Evolutionary conservation across 2,888 invertebrate genomes (phyloP), one percentile per base, ranked within the genome.

Genomic region (Galerucella nymphaeae): DNA sequence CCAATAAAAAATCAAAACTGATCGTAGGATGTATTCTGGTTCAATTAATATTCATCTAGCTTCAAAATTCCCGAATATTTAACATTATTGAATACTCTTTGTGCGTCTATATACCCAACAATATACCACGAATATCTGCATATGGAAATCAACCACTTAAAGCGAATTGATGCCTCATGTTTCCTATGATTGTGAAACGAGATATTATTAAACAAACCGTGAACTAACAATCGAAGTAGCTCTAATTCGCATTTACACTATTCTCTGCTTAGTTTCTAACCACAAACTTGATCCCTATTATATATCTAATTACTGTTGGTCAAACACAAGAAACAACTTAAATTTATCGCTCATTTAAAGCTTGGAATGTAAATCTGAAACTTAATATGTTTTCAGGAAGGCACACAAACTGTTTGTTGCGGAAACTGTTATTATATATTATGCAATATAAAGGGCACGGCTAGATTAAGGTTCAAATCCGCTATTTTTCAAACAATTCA

Each of bases 191-290:
- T 79, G 75, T 76, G 79, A 81, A 80, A 81, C 79, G 79, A 77
- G 80, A 80, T 79, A 79, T 80, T 80, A 81, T 77, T 79, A 80
- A 79, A 81, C 80, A 81, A 80, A 78, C 79, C 80, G 78, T 78
- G 75, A 77, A 78, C 78, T 71, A 73, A 73, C 78, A 77, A 77
- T 76, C 74, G 71, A 73, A 75, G 74, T 71, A 76, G 71, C 63
- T 71, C 70, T 77, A 77, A 80, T 78, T 75, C 76, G 75, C 72
- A 70, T 78, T 79, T 77, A 77, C 75, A 75, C 69, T 53, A 67
- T 75, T 66, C 71, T 64, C 66, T 59, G 70, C 63, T 73, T 48
- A 69, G 68, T 75, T 76, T 73, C 66, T 18, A 61, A 68, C 72
- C 66, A 42, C 70, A 70, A 53, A 68, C 68, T 63, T 71, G 57